phyloP scores from a whole-genome alignment of 2,888 invertebrate genomes.

The Euplexia lucipara region DNA sequence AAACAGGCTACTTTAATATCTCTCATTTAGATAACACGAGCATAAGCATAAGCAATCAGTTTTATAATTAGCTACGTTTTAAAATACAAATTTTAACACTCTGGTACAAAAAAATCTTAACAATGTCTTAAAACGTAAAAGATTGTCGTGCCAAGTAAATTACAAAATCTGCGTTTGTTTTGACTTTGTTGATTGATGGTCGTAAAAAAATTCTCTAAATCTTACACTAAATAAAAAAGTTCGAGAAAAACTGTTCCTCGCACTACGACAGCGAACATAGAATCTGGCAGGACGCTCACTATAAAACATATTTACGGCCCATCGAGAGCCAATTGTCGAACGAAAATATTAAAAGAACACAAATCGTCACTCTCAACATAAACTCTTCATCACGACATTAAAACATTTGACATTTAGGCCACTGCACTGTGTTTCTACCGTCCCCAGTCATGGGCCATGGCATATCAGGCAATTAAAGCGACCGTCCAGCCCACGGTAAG shows the following conservation, averaged over 20 bases:
- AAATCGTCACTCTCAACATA: slow-evolving; percentile 54
- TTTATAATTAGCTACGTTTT: slow-evolving; percentile 22
- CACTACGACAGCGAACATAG: slow-evolving; percentile 28
- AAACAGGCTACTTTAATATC: slow-evolving; percentile 52
- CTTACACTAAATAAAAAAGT: slow-evolving; percentile 37
- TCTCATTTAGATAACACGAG: slow-evolving; percentile 43
- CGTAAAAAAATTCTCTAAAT: slow-evolving; percentile 50
- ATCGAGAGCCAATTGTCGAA: slow-evolving; percentile 37
- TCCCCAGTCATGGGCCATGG: slow-evolving; percentile 69
- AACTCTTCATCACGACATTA: slow-evolving; percentile 60
- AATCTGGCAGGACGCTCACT: slow-evolving; percentile 36
- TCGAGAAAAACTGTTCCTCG: slow-evolving; percentile 35
- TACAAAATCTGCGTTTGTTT: slow-evolving; percentile 47
- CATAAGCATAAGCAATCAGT: slow-evolving; percentile 21
- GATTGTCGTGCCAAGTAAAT: slow-evolving; percentile 46
- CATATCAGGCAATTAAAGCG: slow-evolving; percentile 89
- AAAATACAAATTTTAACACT: not conserved
- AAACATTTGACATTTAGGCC: slow-evolving; percentile 77
- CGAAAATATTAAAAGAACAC: slow-evolving; percentile 48
- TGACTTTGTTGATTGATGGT: slow-evolving; percentile 41
- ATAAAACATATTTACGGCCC: slow-evolving; percentile 51
- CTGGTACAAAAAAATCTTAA: not conserved
- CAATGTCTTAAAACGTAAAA: slow-evolving; percentile 8
- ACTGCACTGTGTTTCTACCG: slow-evolving; percentile 67
- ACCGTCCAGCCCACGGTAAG: slow-evolving; percentile 82